Evolutionary conservation across 23 tunicate genomes (phyloP), one percentile per base, ranked within the genome.

Genomic region (Botrylloides violaceus): DNA sequence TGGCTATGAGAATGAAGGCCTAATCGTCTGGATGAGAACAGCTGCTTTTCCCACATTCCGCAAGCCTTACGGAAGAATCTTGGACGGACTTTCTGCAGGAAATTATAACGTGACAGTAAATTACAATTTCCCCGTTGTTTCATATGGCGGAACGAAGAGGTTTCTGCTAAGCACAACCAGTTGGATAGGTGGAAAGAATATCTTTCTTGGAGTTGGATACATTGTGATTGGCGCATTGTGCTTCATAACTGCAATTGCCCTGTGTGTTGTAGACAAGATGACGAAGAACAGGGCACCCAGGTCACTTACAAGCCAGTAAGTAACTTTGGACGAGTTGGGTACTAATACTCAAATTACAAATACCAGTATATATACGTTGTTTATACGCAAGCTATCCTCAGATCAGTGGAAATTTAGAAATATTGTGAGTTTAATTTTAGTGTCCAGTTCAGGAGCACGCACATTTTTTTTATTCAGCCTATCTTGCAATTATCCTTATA

Each of bases 11-110:
- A 95, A 95, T 43, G 99, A 95, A 53, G 99, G 82, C 1, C 66
- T 95, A 22, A 82, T 80, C 50, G 99, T 95, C 29, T 95, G 99
- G 99, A 95, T 95, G 99, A 65, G 99, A 60, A 87, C 96, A 19
- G 96, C 99, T 1, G 99, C 99, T 22, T 95, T 95, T 38, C 96
- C 99, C 12, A 79, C 83, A 1, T 95, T 95, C 66, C 71, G 99
- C 5, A 95, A 95, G 56, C 76, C 77, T 29, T 95, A 87, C 50
- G 85, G 98, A 3, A 68, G 85, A 25, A 48, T 92, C 32, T n/a
- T 9, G 9, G 1, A 9, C 30, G 77, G 79, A 28, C 48, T 86
- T 32, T 65, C 66, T 3, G 28, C 63, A 25, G 98, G 98, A 19
- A 1, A 18, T 4, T 95, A 95, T 55, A 27, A 29, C 9, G 43